These are phyloP conservation scores for Drosophila peninsularis DNA, from an alignment of 2,888 invertebrate genomes.

Conservation along the genomic window DNA sequence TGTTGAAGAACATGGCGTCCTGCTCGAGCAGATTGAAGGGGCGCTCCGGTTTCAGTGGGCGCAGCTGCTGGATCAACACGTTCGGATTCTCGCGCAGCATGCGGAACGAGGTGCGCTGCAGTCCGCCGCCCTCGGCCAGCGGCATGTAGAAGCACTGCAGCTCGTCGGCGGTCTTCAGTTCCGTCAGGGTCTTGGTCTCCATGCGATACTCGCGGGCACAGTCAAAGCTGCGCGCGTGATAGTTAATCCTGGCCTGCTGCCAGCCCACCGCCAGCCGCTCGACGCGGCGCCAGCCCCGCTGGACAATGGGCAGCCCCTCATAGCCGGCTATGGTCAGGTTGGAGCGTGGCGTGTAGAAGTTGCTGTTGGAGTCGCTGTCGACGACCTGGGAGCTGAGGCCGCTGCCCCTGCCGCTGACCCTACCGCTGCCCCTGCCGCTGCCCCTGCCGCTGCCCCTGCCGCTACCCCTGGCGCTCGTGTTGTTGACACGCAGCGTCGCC, in stretches of 20 bases:
- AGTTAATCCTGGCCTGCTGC: background rate
- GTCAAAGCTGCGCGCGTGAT: slow-evolving; percentile 31
- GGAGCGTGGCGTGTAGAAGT: slow-evolving; percentile 58
- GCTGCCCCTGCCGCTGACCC: background rate
- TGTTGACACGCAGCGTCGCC: slow-evolving; percentile 53
- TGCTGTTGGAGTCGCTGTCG: slow-evolving; percentile 12
- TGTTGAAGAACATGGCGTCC: slow-evolving; percentile 80
- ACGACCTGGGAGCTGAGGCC: too few relatives aligned
- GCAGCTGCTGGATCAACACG: slow-evolving; percentile 68
- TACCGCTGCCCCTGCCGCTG: too few relatives aligned
- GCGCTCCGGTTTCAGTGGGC: slow-evolving; percentile 48
- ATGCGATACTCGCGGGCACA: slow-evolving; percentile 73
- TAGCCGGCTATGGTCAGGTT: background rate
- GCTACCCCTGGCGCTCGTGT: background rate
- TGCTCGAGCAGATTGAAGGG: slow-evolving; percentile 82
- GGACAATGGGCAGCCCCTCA: slow-evolving; percentile 25
- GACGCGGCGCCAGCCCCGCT: slow-evolving; percentile 8
- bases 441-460: background rate
- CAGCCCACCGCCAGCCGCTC: background rate
- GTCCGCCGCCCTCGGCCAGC: slow-evolving; percentile 41
- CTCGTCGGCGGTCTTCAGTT: slow-evolving; percentile 70
- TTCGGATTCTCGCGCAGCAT: slow-evolving; percentile 74
- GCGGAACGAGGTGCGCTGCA: slow-evolving; percentile 78
- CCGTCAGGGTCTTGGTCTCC: slow-evolving; percentile 72
- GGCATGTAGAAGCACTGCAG: slow-evolving; percentile 74